Evolutionary conservation across 1,140 invertebrate species (phyloP), one percentile per base, ranked within the genome.

Genomic region (Manduca sexta): DNA sequence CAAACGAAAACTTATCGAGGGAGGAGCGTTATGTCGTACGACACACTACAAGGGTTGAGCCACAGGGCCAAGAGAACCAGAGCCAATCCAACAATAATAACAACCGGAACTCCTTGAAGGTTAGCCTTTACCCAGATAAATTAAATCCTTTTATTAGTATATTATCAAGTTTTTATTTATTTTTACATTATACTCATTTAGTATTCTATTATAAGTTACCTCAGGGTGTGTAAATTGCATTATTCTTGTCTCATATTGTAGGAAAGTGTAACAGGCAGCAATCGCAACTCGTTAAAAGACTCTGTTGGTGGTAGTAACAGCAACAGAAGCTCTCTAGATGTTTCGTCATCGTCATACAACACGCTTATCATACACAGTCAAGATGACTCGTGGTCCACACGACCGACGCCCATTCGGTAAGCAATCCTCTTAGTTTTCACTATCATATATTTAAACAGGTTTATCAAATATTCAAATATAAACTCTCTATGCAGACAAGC

Each of bases 21-120:
- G 94, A 95, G 83, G 93, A 96, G 73, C 88, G 93, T 55, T 94
- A 93, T 87, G 93, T 94, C 12, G 92, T 96, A 50, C 87, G 90
- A 52, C 93, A 95, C 56, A 95, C 92, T 11, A 91, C 93, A 12
- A 86, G 95, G 29, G 95, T 97, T 71, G 95, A 98, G 74, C 95
- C 95, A 8, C 95, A 97, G 81, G 95, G 95, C 4, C 94, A 97
- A 83, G 96, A 97, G 79, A 93, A 92, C 81, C 88, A 90, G 57
- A 80, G 64, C 42, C 88, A 89, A 56, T 56, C 48, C 26, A 79
- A 73, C 40, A 82, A 80, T 49, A 74, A 73, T 14, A 43, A 43
- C 29, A 68, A 84, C 51, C 70, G 84, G 43, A 87, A 87, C 58
- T 86, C 85, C 16, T 60, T 86, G 11, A 87, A 86, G 79, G 84